phyloP scores from a whole-genome alignment of 2,113 vertebrate genomes.

The Plecotus auritus region DNA sequence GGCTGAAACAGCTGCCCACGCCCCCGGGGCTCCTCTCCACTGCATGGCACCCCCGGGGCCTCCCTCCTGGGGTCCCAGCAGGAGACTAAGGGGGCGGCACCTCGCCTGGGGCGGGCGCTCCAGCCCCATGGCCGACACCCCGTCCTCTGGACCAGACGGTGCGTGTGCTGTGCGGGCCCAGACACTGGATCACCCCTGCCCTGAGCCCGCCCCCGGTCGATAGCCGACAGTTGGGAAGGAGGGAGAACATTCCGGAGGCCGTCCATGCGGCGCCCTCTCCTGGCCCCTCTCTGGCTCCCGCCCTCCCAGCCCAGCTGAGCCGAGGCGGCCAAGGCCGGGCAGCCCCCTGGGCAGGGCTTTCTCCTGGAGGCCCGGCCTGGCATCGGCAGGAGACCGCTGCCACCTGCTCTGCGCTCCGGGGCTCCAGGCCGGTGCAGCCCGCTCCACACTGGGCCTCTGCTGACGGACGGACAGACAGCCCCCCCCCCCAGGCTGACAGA shows the following conservation, averaged over 20 bases:
- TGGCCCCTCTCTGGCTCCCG: neutral
- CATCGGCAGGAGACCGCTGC: slow-evolving; percentile 65
- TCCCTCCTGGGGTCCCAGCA: neutral
- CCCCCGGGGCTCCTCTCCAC: rapidly evolving
- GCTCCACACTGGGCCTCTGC: neutral
- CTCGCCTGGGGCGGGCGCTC: rapidly evolving
- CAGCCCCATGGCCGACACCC: rapidly evolving
- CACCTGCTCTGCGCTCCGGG: slow-evolving; percentile 39
- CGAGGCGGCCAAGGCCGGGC: neutral
- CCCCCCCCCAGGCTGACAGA: too few species aligned
- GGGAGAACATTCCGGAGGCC: neutral
- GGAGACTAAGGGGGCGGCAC: neutral
- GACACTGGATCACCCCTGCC: neutral
- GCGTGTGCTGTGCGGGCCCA: rapidly evolving
- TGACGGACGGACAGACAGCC: neutral
- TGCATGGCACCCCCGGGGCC: neutral
- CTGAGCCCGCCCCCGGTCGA: rapidly evolving
- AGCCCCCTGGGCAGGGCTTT: too few species aligned
- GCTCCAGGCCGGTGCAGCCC: rapidly evolving
- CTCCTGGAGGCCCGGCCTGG: neutral
- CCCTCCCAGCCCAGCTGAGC: neutral
- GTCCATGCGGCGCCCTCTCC: neutral
- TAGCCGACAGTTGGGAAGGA: neutral
- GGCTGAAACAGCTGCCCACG: neutral
- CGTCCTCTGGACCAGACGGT: rapidly evolving